A percentile compares a stretch with the other conserved stretches of the same genome.
These are phyloP conservation scores for Sebastes oblongus DNA, from an alignment of 2,797 vertebrate genomes.

Conservation along the genomic window DNA sequence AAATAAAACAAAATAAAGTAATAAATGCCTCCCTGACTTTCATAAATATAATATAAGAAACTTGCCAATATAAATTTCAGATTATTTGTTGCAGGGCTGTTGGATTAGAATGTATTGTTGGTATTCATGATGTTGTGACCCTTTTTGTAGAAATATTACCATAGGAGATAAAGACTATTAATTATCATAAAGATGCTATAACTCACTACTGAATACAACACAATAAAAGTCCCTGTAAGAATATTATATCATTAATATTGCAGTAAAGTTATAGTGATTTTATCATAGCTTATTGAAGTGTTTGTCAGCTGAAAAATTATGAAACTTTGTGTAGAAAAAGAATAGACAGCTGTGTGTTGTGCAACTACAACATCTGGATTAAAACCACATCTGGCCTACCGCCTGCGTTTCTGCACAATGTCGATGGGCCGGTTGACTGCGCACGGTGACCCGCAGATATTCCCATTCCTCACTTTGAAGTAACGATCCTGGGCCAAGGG, in stretches of 20 bases:
- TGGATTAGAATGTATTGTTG: not conserved
- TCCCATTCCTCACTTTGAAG: constrained; percentile 79
- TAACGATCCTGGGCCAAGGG: constrained; percentile 74
- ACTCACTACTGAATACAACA: not conserved
- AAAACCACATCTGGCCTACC: constrained; percentile 77
- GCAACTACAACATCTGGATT: constrained; percentile 46
- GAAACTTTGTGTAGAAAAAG: not conserved
- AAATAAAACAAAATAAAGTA: not conserved
- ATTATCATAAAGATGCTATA: not conserved
- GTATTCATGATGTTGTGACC: not conserved
- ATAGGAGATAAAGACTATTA: not conserved
- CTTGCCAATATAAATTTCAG: not conserved
- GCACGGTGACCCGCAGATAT: constrained; percentile 82
- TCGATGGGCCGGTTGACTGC: constrained; percentile 87
- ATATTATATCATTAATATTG: not conserved
- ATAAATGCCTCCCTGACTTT: not conserved
- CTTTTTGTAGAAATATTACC: not conserved
- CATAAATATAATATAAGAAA: not conserved
- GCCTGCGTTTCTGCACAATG: constrained; percentile 86
- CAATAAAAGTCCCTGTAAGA: not conserved
- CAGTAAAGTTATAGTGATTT: not conserved
- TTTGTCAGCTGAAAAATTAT: not conserved
- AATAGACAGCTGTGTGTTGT: constrained; percentile 11
- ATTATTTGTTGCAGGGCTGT: not conserved
- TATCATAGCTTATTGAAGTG: not conserved